Conservation (phyloP, 2,797 vertebrate species). For the Dendrocincla tyrannina region DNA sequence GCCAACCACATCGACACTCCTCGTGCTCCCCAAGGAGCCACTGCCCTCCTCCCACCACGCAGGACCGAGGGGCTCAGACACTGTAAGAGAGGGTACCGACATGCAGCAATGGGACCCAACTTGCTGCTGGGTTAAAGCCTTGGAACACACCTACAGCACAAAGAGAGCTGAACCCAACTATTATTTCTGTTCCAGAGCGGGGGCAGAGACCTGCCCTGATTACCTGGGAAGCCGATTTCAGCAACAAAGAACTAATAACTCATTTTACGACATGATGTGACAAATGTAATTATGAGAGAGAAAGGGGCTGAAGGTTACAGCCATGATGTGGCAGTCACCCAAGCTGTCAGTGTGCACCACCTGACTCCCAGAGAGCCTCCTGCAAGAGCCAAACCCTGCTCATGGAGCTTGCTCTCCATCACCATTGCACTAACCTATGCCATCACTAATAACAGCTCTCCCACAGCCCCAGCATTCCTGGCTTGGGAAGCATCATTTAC, state of each 20-base stretch:
- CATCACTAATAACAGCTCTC: background rate
- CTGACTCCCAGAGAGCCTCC: background rate
- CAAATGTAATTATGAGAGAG: conserved; percentile 7
- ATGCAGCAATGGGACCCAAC: background rate
- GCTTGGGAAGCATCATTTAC: background rate
- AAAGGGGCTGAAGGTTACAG: background rate
- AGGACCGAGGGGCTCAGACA: background rate
- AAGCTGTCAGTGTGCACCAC: background rate
- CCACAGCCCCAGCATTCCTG: background rate
- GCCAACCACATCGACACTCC: background rate
- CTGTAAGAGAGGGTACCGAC: background rate
- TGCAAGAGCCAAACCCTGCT: background rate
- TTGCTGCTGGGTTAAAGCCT: background rate
- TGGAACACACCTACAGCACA: background rate
- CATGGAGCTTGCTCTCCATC: background rate
- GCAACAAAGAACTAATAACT: conserved; percentile 16
- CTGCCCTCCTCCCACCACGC: rapidly evolving
- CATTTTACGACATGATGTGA: background rate
- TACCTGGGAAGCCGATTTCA: background rate
- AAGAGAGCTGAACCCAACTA: background rate
- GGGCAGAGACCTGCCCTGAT: background rate
- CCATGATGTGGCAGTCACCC: background rate
- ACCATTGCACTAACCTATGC: rapidly evolving
- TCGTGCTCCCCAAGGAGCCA: background rate
- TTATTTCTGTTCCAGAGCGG: background rate